These are phyloP conservation scores for Coenobita brevimanus DNA, from an alignment of 1,140 invertebrate genomes.

Conservation along the genomic window DNA sequence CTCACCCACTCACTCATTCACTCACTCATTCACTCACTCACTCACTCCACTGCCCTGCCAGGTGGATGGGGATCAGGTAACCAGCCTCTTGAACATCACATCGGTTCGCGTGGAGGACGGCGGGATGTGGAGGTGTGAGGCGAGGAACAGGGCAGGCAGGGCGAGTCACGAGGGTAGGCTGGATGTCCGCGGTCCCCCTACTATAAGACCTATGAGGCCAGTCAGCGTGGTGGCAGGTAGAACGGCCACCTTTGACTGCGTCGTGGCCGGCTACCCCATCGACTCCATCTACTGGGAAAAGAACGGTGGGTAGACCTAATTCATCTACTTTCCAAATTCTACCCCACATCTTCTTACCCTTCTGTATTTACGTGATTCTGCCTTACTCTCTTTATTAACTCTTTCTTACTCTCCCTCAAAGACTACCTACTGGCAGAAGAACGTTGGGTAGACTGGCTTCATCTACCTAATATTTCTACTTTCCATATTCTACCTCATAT, in stretches of 20 bases:
- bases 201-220: slow-evolving; percentile 73
- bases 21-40: too few species aligned
- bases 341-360: background rate
- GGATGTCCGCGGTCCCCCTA: slow-evolving; percentile 82
- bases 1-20: too few species aligned
- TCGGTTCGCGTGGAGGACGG: slow-evolving; percentile 91
- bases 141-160: slow-evolving; percentile 87
- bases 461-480: too few species aligned
- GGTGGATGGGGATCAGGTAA: slow-evolving; percentile 82
- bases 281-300: slow-evolving; percentile 74
- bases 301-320: slow-evolving; percentile 76
- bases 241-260: slow-evolving; percentile 73
- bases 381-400: background rate
- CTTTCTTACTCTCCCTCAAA: background rate
- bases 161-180: slow-evolving; percentile 87
- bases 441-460: too few species aligned
- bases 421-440: background rate
- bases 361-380: background rate
- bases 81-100: slow-evolving; percentile 95
- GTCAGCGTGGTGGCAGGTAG: slow-evolving; percentile 75
- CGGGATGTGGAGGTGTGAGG: slow-evolving; percentile 91
- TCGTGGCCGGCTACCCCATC: slow-evolving; percentile 75
- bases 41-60: background rate
- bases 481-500: too few species aligned
- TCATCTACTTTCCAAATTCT: too few species aligned